These are phyloP conservation scores for Hirtodrosophila cameraria DNA, from an alignment of 2,888 invertebrate species.

Conservation along the genomic window DNA sequence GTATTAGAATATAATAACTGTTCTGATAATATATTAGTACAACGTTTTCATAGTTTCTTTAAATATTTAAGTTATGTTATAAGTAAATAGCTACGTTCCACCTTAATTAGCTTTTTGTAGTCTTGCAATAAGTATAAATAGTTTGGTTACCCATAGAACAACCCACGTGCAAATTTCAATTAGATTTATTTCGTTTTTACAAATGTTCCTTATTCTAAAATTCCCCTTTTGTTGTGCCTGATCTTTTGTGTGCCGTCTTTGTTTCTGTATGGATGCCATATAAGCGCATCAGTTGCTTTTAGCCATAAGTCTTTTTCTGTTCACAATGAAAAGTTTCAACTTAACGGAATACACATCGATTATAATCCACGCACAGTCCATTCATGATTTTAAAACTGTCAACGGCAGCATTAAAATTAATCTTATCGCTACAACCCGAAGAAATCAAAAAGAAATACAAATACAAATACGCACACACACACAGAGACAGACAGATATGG, in stretches of 20 bases:
- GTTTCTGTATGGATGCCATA: conserved; percentile 20
- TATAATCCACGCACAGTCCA: conserved; percentile 38
- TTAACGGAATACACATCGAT: conserved; percentile 1
- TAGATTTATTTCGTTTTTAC: conserved; percentile 12
- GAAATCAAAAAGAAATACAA: conserved; percentile 6
- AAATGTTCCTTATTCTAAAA: conserved; percentile 3
- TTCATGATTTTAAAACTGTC: conserved; percentile 74
- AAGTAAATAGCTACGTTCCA: too few relatives aligned
- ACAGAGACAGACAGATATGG: background rate
- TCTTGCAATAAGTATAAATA: background rate
- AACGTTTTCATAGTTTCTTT: too few relatives aligned
- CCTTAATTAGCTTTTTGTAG: too few relatives aligned
- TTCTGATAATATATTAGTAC: too few relatives aligned
- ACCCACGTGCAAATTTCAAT: conserved; percentile 29
- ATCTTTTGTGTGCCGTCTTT: conserved; percentile 14
- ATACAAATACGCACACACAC: conserved; percentile 1
- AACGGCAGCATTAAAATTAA: conserved; percentile 71
- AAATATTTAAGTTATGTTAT: too few relatives aligned
- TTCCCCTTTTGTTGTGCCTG: conserved; percentile 14
- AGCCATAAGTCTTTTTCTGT: conserved; percentile 12
- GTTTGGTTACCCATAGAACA: background rate
- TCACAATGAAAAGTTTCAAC: background rate
- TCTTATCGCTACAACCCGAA: conserved; percentile 31
- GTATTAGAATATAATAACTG: too few relatives aligned
- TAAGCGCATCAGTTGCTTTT: conserved; percentile 26